Percentiles rank a stretch among this genome's conserved stretches.
Conservation (phyloP, 1,140 invertebrate species). For the Lineus longissimus region DNA sequence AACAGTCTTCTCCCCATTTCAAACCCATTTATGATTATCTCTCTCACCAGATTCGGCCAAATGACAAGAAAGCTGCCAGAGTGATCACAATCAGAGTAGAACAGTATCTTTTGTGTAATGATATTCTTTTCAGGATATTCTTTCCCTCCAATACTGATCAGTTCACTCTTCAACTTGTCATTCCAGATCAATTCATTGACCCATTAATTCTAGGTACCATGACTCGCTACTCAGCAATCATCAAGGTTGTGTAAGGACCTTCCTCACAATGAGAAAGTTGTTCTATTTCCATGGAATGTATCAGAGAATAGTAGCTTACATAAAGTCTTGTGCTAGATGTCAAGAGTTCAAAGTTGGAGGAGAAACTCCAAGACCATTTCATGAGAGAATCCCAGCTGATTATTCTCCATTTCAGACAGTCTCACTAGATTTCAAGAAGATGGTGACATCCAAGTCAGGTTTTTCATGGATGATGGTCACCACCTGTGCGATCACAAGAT, state of each 20-base stretch:
- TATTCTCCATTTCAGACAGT: neutral
- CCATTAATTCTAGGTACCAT: neutral
- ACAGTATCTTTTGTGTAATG: neutral
- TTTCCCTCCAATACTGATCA: neutral
- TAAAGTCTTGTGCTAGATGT: neutral
- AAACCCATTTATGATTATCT: neutral
- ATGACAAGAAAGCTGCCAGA: neutral
- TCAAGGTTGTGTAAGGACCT: neutral
- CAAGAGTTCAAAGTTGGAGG: neutral
- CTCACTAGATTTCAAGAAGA: neutral
- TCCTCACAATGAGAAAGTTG: neutral
- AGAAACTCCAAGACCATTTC: neutral
- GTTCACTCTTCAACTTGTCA: neutral
- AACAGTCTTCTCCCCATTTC: neutral
- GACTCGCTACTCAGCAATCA: neutral
- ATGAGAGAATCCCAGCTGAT: neutral
- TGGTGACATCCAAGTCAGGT: neutral
- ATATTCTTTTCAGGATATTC: too few relatives aligned
- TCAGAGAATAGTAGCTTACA: neutral
- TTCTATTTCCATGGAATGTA: slow-evolving; percentile 1
- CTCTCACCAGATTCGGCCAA: neutral
- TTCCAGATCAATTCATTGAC: neutral
- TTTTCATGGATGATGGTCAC: neutral
- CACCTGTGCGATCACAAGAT: neutral
- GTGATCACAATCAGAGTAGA: neutral